These are phyloP conservation scores for Sinocyclocheilus grahami DNA, from an alignment of 2,113 vertebrate species.

Conservation along the genomic window DNA sequence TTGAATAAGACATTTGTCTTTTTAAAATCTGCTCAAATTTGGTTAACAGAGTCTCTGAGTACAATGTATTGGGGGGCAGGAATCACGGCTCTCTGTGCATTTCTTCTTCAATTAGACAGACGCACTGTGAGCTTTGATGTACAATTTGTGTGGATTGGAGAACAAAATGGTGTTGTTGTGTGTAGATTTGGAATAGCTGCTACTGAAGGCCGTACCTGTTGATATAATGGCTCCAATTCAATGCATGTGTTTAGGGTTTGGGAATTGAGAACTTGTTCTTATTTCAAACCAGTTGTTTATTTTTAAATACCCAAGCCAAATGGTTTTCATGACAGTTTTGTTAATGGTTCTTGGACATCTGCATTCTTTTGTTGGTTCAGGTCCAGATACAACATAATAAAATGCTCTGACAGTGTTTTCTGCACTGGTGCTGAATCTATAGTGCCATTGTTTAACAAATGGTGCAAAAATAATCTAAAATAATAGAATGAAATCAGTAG, in stretches of 20 bases:
- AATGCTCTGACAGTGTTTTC: no score
- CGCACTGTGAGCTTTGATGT: neutral
- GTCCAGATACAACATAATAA: no score
- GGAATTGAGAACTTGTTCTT: neutral
- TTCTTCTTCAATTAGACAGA: slow-evolving; percentile 1
- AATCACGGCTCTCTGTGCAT: neutral
- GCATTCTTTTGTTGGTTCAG: neutral
- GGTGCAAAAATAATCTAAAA: neutral
- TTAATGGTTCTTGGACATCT: neutral
- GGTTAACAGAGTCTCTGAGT: neutral
- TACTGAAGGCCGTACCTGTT: neutral
- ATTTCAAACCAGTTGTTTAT: neutral
- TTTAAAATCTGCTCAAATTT: neutral
- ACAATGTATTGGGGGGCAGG: neutral
- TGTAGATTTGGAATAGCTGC: neutral
- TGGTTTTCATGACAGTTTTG: neutral
- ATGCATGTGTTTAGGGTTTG: neutral
- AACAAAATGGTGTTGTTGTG: neutral
- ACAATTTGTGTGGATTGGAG: neutral
- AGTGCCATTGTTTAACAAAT: neutral
- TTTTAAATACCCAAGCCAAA: neutral
- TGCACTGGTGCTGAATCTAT: neutral
- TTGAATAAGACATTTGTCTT: neutral
- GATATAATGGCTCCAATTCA: neutral
- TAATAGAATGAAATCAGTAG: neutral